A percentile compares a stretch with the other conserved stretches of the same genome.
Conservation (phyloP, 2,888 invertebrate species). For the Morpho achilles region DNA sequence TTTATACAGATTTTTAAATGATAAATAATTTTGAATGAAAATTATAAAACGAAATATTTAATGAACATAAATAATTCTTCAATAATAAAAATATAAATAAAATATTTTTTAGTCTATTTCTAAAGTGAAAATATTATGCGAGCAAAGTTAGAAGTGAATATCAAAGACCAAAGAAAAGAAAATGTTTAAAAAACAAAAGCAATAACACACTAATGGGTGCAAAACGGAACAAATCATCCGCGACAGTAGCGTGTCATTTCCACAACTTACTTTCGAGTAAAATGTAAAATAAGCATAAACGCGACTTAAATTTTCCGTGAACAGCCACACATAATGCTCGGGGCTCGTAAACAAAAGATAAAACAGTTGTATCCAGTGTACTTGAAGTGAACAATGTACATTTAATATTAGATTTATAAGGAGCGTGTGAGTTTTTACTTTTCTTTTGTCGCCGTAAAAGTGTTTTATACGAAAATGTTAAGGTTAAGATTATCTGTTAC, state of each 20-base stretch:
- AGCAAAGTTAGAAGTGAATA: no score
- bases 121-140: background rate
- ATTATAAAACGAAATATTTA: no score
- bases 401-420: conserved; percentile 17
- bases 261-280: conserved; percentile 23
- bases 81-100: no score
- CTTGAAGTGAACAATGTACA: conserved; percentile 15
- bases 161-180: no score
- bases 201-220: background rate
- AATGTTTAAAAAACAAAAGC: no score
- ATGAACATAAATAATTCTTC: no score
- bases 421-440: conserved; percentile 9
- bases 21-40: no score
- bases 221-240: conserved; percentile 1
- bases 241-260: conserved; percentile 9
- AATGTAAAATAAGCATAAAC: conserved; percentile 43
- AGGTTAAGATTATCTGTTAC: no score
- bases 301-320: conserved; percentile 36
- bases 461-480: no score
- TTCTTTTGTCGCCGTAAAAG: background rate
- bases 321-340: conserved; percentile 39
- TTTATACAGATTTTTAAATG: no score
- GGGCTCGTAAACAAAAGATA: conserved; percentile 45
- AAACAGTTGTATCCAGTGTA: conserved; percentile 32
- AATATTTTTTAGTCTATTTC: no score